Conservation (phyloP, 37 sponge, comb jelly and placozoan species). For the Halisarca cf. caerulea region DNA sequence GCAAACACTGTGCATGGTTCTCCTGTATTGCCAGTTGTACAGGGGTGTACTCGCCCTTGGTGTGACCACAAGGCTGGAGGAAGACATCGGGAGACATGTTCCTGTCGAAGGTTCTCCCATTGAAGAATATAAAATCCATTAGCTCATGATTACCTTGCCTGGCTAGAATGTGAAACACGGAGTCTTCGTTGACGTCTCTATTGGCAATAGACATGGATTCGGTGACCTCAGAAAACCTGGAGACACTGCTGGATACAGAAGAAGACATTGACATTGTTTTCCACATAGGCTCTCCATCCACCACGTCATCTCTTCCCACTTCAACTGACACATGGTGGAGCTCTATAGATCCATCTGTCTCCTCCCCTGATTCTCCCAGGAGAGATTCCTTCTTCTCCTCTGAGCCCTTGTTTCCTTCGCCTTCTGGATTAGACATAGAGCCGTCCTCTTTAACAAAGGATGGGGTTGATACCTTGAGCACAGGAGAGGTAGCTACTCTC, state of each 20-base stretch:
- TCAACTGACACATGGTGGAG: background rate
- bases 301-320: background rate
- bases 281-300: background rate
- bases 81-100: background rate
- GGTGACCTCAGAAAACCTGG: background rate
- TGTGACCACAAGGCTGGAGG: background rate
- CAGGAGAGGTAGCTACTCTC: background rate
- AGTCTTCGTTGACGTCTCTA: conserved; percentile 29
- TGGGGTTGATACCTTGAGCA: background rate
- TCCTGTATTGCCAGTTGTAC: background rate
- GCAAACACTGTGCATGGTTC: background rate
- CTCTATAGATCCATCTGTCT: no score
- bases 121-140: conserved; percentile 36
- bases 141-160: conserved; percentile 35
- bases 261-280: background rate
- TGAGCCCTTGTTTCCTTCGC: background rate
- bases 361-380: background rate
- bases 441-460: no score
- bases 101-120: conserved; percentile 26
- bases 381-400: background rate
- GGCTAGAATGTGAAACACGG: conserved; percentile 56
- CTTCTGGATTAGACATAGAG: background rate
- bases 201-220: conserved; percentile 31
- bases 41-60: background rate
- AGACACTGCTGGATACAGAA: background rate